phyloP scores from a whole-genome alignment of 1,140 invertebrate genomes.

The Drosophila pachea region DNA sequence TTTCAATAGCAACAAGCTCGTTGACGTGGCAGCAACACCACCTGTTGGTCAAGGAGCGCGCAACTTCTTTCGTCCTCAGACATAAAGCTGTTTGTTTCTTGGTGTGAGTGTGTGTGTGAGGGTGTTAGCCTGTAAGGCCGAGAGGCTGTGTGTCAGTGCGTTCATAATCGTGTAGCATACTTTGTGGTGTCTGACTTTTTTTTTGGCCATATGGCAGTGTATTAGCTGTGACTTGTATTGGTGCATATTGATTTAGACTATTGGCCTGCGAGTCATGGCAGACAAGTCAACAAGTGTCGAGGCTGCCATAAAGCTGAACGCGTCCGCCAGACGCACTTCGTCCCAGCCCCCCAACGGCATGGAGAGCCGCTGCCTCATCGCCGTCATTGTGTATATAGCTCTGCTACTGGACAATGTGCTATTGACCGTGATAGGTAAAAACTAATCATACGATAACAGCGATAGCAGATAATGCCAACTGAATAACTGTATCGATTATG shows the following conservation, averaged over 20 bases:
- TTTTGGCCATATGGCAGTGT: constrained; percentile 60
- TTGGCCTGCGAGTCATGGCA: constrained; percentile 38
- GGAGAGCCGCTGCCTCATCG: constrained; percentile 75
- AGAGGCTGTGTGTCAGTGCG: constrained; percentile 11
- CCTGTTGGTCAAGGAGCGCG: constrained; percentile 56
- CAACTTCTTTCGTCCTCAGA: neutral
- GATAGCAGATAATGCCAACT: constrained; percentile 12
- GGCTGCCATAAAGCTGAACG: constrained; percentile 56
- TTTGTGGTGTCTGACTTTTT: constrained; percentile 55
- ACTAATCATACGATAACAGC: constrained; percentile 22
- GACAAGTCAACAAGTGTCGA: constrained; percentile 44
- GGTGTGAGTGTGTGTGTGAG: constrained; percentile 1
- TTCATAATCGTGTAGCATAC: constrained; percentile 37
- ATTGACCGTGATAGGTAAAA: constrained; percentile 87
- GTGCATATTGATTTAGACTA: constrained; percentile 33
- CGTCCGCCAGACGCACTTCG: constrained; percentile 50
- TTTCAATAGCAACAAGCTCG: constrained; percentile 66
- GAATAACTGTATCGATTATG: constrained; percentile 9
- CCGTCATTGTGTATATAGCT: constrained; percentile 84
- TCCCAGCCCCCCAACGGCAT: constrained; percentile 39
- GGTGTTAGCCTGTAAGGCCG: constrained; percentile 10
- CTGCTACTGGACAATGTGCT: constrained; percentile 88
- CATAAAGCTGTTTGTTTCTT: neutral
- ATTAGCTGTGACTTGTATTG: constrained; percentile 11
- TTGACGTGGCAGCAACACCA: constrained; percentile 67